Evolutionary conservation across 2,888 invertebrate species (phyloP).

Genomic region (Polydrusus pterygomalis): DNA sequence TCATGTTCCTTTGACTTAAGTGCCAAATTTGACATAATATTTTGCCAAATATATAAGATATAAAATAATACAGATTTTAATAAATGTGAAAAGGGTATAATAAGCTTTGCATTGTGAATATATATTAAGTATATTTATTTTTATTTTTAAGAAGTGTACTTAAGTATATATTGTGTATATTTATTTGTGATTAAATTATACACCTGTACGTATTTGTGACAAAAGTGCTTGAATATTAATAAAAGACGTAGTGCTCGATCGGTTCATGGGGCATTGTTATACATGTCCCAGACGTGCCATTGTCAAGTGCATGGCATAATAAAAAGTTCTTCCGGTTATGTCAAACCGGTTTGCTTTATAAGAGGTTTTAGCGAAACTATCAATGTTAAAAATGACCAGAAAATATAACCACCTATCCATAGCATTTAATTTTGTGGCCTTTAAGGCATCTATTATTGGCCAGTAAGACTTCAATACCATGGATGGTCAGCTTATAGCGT

Average conservation of each 20-base stretch:
- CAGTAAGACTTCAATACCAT: no score
- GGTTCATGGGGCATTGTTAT: no score
- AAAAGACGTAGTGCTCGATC: neutral
- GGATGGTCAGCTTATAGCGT: no score
- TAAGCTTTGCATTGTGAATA: conserved; percentile 31
- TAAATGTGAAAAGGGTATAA: conserved; percentile 9
- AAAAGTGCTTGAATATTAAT: conserved; percentile 10
- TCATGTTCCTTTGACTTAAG: conserved; percentile 48
- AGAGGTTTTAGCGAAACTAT: no score
- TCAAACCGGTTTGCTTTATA: no score
- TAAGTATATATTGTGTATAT: conserved; percentile 33
- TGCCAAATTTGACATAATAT: conserved; percentile 54
- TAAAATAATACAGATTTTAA: conserved; percentile 27
- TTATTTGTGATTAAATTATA: conserved; percentile 43
- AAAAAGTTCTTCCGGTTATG: no score
- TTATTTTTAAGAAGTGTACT: conserved; percentile 44
- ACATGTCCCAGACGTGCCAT: no score
- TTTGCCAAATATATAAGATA: conserved; percentile 49
- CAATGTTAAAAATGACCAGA: no score
- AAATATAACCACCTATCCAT: no score
- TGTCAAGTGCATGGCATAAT: no score
- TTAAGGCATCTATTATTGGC: no score
- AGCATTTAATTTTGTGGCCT: no score
- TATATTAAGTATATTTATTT: neutral
- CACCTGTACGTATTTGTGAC: conserved; percentile 42